These are phyloP conservation scores for Littorina saxatilis DNA, from an alignment of 1,140 invertebrate genomes.

Conservation along the genomic window DNA sequence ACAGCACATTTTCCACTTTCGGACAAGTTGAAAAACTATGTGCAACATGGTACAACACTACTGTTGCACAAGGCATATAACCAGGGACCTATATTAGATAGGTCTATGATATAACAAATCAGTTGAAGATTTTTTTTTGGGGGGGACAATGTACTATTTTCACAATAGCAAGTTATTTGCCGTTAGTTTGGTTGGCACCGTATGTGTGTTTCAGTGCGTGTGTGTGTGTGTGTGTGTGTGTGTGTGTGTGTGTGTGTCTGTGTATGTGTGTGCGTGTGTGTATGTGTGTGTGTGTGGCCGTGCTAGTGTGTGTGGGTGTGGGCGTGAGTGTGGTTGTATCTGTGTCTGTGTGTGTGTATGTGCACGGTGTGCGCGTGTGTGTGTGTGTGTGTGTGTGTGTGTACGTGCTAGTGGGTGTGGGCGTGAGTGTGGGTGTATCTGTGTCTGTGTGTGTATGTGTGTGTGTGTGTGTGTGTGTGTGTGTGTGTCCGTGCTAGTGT, in stretches of 20 bases:
- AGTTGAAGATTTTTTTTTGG: no score
- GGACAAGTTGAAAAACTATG: no score
- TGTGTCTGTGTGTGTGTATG: conserved; percentile 1
- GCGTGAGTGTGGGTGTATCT: no score
- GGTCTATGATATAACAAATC: background rate
- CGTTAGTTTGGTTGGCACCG: background rate
- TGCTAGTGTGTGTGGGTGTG: background rate
- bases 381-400: conserved; percentile 23
- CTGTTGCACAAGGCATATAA: background rate
- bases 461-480: background rate
- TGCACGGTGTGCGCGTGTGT: background rate
- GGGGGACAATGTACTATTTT: no score
- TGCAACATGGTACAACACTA: no score
- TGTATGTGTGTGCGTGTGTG: conserved; percentile 21
- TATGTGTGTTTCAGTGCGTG: no score
- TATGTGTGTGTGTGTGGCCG: no score
- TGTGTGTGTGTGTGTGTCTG: conserved; percentile 4
- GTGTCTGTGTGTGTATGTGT: background rate
- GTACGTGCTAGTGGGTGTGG: background rate
- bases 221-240: background rate
- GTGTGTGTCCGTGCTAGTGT: background rate
- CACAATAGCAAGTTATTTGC: no score
- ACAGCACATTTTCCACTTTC: no score
- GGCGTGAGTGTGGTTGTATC: background rate
- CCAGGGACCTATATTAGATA: background rate